Conservation (phyloP, 2,113 vertebrate genomes). For the Todiramphus chloris region DNA sequence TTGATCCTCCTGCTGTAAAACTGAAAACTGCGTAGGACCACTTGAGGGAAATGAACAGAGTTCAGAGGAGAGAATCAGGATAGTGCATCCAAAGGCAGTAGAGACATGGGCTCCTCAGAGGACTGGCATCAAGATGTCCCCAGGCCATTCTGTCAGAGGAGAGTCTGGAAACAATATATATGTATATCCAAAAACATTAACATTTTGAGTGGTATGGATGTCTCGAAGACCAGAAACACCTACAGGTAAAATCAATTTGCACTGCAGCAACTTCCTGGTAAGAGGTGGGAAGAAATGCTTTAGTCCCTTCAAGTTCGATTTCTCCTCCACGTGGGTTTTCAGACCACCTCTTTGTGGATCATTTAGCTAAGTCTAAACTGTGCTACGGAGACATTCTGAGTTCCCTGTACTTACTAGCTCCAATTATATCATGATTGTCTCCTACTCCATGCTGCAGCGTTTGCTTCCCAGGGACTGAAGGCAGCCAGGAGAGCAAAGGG, state of each 20-base stretch:
- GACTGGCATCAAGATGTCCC: not conserved
- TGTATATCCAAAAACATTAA: not conserved
- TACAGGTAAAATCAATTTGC: not conserved
- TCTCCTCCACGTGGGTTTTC: rapidly evolving
- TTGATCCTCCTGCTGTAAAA: not conserved
- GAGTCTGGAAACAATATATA: no score
- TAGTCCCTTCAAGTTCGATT: not conserved
- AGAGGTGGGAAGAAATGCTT: not conserved
- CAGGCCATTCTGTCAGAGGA: not conserved
- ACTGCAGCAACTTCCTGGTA: rapidly evolving
- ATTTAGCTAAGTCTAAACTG: not conserved
- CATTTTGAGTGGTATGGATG: not conserved
- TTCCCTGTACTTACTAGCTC: not conserved
- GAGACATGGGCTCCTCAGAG: not conserved
- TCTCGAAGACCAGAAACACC: not conserved
- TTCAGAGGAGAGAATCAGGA: not conserved
- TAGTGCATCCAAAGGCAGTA: not conserved
- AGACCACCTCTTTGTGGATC: not conserved
- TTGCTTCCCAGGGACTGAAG: not conserved
- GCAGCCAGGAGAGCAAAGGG: not conserved
- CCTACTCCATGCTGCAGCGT: rapidly evolving
- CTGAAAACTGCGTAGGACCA: not conserved
- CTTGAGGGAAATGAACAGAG: rapidly evolving
- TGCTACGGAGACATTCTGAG: not conserved
- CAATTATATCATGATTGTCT: rapidly evolving